phyloP scores from a whole-genome alignment of 2,113 vertebrate species.

The Leucoraja erinaceus region DNA sequence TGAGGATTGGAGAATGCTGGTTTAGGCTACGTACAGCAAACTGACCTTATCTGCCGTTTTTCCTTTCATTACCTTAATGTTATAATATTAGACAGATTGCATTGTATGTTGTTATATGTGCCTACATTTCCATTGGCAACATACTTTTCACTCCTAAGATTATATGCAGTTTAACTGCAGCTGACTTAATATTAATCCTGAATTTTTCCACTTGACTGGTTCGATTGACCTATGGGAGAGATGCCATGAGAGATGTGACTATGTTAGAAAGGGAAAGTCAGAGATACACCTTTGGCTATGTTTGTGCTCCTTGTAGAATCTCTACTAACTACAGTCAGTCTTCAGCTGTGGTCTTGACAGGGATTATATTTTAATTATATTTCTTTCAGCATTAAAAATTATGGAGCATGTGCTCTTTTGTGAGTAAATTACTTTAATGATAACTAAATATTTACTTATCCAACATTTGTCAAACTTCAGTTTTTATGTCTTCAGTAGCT shows the following conservation, averaged over 20 bases:
- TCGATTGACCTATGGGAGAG: not conserved
- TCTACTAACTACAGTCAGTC: not conserved
- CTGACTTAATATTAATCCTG: not conserved
- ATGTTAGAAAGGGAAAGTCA: not conserved
- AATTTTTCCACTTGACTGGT: not conserved
- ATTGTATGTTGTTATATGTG: not conserved
- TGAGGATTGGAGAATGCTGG: no score
- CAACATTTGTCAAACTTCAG: not conserved
- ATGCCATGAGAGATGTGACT: not conserved
- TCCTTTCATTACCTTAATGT: not conserved
- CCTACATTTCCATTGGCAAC: not conserved
- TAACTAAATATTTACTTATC: slow-evolving; percentile 1
- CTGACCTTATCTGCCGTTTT: not conserved
- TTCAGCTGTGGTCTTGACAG: not conserved
- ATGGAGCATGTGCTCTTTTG: not conserved
- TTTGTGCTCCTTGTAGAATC: not conserved
- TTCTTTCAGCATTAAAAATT: not conserved
- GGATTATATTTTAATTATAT: not conserved
- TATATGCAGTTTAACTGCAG: not conserved
- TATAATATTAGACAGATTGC: not conserved
- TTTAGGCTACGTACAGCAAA: no score
- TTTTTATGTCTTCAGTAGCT: not conserved
- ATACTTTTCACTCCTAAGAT: not conserved
- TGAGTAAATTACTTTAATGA: slow-evolving; percentile 1
- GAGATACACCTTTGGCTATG: not conserved